A percentile compares a stretch with the other conserved stretches of the same genome.
Evolutionary conservation across 2,888 invertebrate genomes (phyloP).

Genomic region (Caenorhabditis sp.): DNA sequence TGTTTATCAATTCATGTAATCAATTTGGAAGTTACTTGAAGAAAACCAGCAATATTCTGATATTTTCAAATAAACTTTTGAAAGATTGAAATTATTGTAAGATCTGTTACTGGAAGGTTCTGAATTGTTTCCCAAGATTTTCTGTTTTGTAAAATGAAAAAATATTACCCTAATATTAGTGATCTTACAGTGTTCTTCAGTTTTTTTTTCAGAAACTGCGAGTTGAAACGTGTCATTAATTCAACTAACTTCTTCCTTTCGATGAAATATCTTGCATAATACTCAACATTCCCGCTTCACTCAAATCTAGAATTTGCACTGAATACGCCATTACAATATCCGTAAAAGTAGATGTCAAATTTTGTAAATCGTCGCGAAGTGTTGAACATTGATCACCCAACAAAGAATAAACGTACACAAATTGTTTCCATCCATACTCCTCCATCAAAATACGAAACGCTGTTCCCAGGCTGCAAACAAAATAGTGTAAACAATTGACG

Average conservation of each 20-base stretch:
- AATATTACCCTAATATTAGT: too few species aligned
- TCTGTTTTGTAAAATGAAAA: too few species aligned
- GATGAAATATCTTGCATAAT: background rate
- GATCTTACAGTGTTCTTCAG: too few species aligned
- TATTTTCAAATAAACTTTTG: too few species aligned
- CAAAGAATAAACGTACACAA: conserved; percentile 3
- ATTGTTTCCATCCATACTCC: conserved; percentile 1
- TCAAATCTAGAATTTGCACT: background rate
- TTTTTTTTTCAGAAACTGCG: background rate
- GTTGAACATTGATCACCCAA: background rate
- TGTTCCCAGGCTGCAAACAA: background rate
- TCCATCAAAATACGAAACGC: conserved; percentile 1
- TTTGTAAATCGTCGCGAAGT: conserved; percentile 3
- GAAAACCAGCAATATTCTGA: too few species aligned
- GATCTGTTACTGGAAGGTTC: too few species aligned
- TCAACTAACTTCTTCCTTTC: conserved; percentile 1
- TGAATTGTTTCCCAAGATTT: too few species aligned
- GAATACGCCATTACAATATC: background rate
- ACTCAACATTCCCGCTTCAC: background rate
- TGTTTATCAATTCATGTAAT: too few species aligned
- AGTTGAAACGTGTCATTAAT: too few species aligned
- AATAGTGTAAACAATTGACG: too few species aligned
- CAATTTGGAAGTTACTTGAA: too few species aligned
- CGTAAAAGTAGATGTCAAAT: background rate
- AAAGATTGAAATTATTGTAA: too few species aligned